Conservation (phyloP, 2,888 invertebrate species). For the Eristalis pertinax region DNA sequence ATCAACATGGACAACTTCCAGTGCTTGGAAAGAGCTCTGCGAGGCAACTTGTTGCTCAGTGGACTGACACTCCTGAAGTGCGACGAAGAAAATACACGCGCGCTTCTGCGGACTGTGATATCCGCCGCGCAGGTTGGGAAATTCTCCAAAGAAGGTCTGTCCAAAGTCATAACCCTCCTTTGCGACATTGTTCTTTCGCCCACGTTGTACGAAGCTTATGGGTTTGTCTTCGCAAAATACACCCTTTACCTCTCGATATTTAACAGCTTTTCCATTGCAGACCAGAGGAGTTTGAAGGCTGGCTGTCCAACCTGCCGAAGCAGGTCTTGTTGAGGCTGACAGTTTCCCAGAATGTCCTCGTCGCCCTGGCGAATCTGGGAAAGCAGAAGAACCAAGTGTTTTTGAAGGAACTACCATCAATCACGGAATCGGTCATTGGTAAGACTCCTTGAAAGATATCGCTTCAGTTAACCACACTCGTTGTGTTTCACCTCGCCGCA, state of each 20-base stretch:
- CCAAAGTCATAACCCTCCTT: conserved; percentile 81
- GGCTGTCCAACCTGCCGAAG: conserved; percentile 84
- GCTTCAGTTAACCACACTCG: background rate
- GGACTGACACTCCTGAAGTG: conserved; percentile 73
- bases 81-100: conserved; percentile 75
- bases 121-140: conserved; percentile 74
- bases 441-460: conserved; percentile 37
- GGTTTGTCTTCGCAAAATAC: conserved; percentile 73
- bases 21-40: conserved; percentile 75
- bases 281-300: conserved; percentile 80
- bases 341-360: conserved; percentile 83
- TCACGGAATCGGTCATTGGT: conserved; percentile 81
- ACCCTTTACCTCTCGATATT: background rate
- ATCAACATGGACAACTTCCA: conserved; percentile 73
- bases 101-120: conserved; percentile 76
- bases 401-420: conserved; percentile 81
- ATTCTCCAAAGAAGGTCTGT: conserved; percentile 76
- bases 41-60: conserved; percentile 75
- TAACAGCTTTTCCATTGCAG: conserved; percentile 74
- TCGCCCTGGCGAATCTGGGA: conserved; percentile 84
- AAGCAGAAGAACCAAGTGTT: conserved; percentile 83
- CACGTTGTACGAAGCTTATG: conserved; percentile 78
- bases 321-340: conserved; percentile 83
- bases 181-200: conserved; percentile 81
- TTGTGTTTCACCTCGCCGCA: background rate